Evolutionary conservation across 2,113 vertebrate genomes (phyloP), one percentile per base, ranked within the genome.

Genomic region (Rafetus swinhoei): DNA sequence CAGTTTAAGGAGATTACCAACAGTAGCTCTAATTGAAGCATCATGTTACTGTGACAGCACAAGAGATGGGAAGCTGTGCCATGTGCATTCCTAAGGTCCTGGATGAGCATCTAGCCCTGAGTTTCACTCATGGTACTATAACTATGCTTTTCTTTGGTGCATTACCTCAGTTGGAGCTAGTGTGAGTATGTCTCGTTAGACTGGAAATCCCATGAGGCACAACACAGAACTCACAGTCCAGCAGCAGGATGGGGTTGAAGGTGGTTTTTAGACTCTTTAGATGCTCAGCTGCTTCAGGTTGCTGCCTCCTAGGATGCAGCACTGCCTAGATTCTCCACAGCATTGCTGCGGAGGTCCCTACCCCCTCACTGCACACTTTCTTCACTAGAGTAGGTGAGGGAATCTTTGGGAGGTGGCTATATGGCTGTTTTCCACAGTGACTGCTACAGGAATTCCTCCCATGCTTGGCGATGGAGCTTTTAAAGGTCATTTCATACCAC

Each of bases 351-450:
- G 59, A 53, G 12, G 21, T 59, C 7, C 15, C 52, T 55, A 21
- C 88, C 82, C 86, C 56, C 35, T 83, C 3, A 8, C 39, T 6
- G 55, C 1, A 82, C 50, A 3, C 16, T 2, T 79, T 32, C 29
- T 86, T 88, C 74, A 29, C n/a, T 50, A 29, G 55, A 10, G 27
- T 6, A 3, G 1, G 7, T 69, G 79, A 62, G 13, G 19, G 32
- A 60, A 62, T n/a, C 25, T 80, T 86, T 50, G 1, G 2, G 45
- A 85, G 21, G 3, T 6, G 80, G 53, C 22, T 55, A n/a, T 27
- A 55, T 15, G 35, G 2, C 4, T 0, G 0, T 35, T 19, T 59
- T 50, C 55, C 55, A 11, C 1, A 3, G 1, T 1, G 2, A 50
- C 50, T 85, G 2, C 0, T 0, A 55, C 27, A 72, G 7, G 32